These are phyloP conservation scores for Malthinus seriepunctatus DNA, from an alignment of 2,888 invertebrate genomes.

Conservation along the genomic window DNA sequence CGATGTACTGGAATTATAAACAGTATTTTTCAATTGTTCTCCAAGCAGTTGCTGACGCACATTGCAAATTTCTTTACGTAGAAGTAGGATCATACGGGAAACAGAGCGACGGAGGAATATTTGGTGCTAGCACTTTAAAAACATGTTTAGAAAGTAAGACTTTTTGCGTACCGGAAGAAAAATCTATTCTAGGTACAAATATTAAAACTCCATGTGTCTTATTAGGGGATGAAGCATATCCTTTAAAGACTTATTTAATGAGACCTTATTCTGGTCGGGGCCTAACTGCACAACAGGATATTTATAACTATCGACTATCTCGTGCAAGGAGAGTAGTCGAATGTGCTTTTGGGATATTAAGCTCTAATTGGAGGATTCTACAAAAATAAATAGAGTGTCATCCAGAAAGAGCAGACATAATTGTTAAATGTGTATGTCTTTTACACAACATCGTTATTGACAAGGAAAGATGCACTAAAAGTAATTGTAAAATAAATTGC, in stretches of 20 bases:
- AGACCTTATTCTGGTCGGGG: not conserved
- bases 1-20: constrained; percentile 13
- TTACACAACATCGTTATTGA: not conserved
- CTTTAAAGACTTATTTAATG: not conserved
- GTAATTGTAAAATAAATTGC: too few relatives aligned
- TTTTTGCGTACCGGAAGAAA: not conserved
- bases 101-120: constrained; percentile 14
- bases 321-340: constrained; percentile 1
- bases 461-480: constrained; percentile 1
- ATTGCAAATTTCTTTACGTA: constrained; percentile 5
- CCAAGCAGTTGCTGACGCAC: constrained; percentile 10
- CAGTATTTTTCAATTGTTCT: constrained; percentile 7
- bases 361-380: constrained; percentile 5
- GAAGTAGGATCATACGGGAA: constrained; percentile 7
- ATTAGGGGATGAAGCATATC: constrained; percentile 3
- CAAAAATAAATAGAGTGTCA: not conserved
- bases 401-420: not conserved
- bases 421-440: constrained; percentile 3
- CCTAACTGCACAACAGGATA: not conserved
- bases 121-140: not conserved
- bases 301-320: constrained; percentile 5
- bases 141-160: not conserved
- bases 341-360: constrained; percentile 1
- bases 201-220: not conserved
- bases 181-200: not conserved